phyloP scores from a whole-genome alignment of 2,113 vertebrate species.

The Prionailurus bengalensis region DNA sequence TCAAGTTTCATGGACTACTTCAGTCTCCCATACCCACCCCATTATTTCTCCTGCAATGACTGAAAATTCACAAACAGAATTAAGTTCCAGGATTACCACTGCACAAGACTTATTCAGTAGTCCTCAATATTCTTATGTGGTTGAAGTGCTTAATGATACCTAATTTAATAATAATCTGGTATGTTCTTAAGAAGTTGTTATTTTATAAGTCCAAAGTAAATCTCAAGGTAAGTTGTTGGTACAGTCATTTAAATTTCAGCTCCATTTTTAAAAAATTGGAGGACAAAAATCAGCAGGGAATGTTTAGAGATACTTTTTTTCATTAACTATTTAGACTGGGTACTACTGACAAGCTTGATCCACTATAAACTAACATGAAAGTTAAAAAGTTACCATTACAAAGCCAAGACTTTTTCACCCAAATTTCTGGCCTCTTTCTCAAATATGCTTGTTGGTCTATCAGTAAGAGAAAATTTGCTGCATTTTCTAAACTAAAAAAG shows the following conservation, averaged over 20 bases:
- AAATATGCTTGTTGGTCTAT: slow-evolving; percentile 56
- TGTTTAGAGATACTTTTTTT: slow-evolving; percentile 54
- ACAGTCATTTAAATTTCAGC: slow-evolving; percentile 83
- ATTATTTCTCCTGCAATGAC: not conserved
- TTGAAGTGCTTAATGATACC: slow-evolving; percentile 19
- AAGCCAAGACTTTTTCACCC: slow-evolving; percentile 28
- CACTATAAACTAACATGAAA: slow-evolving; percentile 39
- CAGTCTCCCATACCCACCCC: not conserved
- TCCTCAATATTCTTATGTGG: not conserved
- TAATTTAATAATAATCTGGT: slow-evolving; percentile 47
- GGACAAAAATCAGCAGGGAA: slow-evolving; percentile 86
- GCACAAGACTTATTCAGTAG: not conserved
- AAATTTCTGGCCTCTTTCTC: slow-evolving; percentile 65
- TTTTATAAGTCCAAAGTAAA: slow-evolving; percentile 69
- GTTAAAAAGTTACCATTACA: slow-evolving; percentile 67
- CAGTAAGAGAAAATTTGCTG: slow-evolving; percentile 73
- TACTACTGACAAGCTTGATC: slow-evolving; percentile 48
- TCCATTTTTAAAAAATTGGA: slow-evolving; percentile 78
- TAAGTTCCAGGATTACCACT: slow-evolving; percentile 20
- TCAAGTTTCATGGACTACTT: not conserved
- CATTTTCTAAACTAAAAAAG: slow-evolving; percentile 77
- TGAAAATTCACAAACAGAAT: slow-evolving; percentile 52
- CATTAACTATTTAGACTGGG: not conserved
- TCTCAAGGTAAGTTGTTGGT: slow-evolving; percentile 84
- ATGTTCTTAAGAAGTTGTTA: slow-evolving; percentile 50